Evolutionary conservation across 2,797 vertebrate species (phyloP).

Genomic region (Lophius americanus): DNA sequence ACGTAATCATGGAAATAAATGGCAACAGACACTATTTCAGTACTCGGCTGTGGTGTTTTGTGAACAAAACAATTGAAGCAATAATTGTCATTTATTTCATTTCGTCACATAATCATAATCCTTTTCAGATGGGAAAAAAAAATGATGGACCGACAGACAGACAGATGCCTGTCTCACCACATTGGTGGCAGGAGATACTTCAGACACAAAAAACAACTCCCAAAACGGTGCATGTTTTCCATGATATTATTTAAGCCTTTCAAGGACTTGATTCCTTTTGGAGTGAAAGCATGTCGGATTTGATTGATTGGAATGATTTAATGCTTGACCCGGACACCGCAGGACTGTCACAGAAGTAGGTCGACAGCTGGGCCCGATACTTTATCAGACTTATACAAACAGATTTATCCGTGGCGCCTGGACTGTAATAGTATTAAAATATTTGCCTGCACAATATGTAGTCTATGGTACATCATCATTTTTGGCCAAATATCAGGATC

Average conservation of each 20-base stretch:
- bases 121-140: not conserved
- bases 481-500: no score
- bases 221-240: conserved; percentile 55
- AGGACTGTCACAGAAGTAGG: conserved; percentile 75
- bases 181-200: conserved; percentile 22
- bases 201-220: conserved; percentile 21
- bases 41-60: no score
- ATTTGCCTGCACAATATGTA: conserved; percentile 25
- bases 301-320: conserved; percentile 81
- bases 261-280: conserved; percentile 75
- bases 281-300: conserved; percentile 79
- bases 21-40: no score
- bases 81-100: no score
- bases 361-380: conserved; percentile 80
- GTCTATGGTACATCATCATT: no score
- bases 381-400: conserved; percentile 82
- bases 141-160: not conserved
- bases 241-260: conserved; percentile 73
- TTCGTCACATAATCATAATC: not conserved
- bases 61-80: no score
- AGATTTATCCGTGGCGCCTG: conserved; percentile 71
- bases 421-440: conserved; percentile 77
- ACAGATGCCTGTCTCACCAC: conserved; percentile 4
- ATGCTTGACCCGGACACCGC: conserved; percentile 64
- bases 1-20: no score